Evolutionary conservation across 1,140 invertebrate species (phyloP).

Genomic region (Eurytemora carolleeae): DNA sequence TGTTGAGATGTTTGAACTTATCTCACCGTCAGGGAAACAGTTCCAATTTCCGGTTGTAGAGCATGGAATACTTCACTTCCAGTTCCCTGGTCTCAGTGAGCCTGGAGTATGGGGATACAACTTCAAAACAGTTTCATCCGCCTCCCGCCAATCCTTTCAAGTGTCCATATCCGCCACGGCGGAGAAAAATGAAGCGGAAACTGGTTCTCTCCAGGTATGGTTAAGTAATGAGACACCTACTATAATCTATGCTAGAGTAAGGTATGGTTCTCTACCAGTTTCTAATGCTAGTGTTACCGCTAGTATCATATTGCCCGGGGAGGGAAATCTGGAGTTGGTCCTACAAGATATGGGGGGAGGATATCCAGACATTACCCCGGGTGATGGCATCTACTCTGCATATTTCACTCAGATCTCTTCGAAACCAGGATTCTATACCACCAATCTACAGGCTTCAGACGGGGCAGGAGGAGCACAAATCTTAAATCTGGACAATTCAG

Average conservation of each 20-base stretch:
- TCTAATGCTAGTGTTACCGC: constrained; percentile 23
- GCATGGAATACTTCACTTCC: constrained; percentile 5
- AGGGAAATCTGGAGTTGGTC: constrained; percentile 8
- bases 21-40: background rate
- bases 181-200: constrained; percentile 13
- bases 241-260: constrained; percentile 23
- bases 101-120: constrained; percentile 7
- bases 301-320: constrained; percentile 18
- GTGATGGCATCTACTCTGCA: constrained; percentile 43
- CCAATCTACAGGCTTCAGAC: constrained; percentile 17
- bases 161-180: constrained; percentile 16
- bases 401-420: constrained; percentile 31
- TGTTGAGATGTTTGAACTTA: constrained; percentile 4
- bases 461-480: constrained; percentile 18
- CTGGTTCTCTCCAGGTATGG: too few species aligned
- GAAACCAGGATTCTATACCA: constrained; percentile 19
- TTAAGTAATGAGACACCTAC: too few species aligned
- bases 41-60: background rate
- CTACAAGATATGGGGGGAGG: constrained; percentile 21
- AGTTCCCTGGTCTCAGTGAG: constrained; percentile 7
- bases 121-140: background rate
- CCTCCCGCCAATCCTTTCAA: background rate
- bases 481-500: constrained; percentile 16
- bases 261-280: constrained; percentile 21
- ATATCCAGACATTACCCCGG: constrained; percentile 43